Percentiles rank a stretch among this genome's conserved stretches.
Evolutionary conservation across 2,888 invertebrate genomes (phyloP).

Genomic region (Eupithecia vulgata): DNA sequence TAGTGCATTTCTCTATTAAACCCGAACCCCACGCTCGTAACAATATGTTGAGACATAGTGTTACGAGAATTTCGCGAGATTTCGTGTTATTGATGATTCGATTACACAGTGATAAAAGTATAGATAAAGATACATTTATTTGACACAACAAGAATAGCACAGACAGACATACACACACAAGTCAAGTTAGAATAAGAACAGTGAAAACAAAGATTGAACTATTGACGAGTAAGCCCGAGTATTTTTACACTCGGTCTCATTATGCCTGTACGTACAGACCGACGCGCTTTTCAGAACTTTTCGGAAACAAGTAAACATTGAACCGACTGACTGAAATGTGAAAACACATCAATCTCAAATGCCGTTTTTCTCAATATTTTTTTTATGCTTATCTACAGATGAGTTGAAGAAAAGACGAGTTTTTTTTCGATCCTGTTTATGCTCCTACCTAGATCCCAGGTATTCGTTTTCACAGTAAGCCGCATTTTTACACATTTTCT

Average conservation of each 20-base stretch:
- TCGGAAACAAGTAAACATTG: not conserved
- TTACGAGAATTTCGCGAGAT: not conserved
- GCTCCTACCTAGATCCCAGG: too few relatives aligned
- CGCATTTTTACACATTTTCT: too few relatives aligned
- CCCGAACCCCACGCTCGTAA: too few relatives aligned
- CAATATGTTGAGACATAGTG: too few relatives aligned
- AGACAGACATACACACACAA: too few relatives aligned
- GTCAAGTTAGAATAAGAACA: too few relatives aligned
- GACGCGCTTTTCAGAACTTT: not conserved
- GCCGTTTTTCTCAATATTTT: not conserved
- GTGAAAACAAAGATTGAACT: slow-evolving; percentile 3
- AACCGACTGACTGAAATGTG: not conserved
- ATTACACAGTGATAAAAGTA: too few relatives aligned
- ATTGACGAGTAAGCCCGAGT: not conserved
- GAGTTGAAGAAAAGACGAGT: not conserved
- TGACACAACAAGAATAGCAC: too few relatives aligned
- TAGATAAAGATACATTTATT: too few relatives aligned
- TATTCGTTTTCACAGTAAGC: too few relatives aligned
- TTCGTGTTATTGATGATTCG: slow-evolving; percentile 7
- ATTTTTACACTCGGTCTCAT: slow-evolving; percentile 15
- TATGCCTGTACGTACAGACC: slow-evolving; percentile 5
- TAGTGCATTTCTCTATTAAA: too few relatives aligned
- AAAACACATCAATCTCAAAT: slow-evolving; percentile 3
- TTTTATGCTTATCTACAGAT: not conserved
- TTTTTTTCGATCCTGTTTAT: too few relatives aligned